These are phyloP conservation scores for Digitonthophagus gazella DNA, from an alignment of 2,888 invertebrate genomes.

Conservation along the genomic window DNA sequence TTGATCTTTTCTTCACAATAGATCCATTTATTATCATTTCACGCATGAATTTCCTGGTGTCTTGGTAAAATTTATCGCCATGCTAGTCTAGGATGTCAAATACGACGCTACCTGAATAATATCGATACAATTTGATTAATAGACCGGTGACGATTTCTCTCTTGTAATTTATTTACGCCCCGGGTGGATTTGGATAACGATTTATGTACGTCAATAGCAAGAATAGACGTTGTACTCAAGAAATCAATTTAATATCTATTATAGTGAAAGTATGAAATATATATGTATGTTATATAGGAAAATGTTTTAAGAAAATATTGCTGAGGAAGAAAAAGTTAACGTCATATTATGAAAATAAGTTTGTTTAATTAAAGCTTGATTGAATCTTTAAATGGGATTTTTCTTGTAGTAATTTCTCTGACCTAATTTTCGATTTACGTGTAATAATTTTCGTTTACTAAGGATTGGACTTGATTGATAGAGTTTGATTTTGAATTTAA, in stretches of 20 bases:
- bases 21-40: not conserved
- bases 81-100: not conserved
- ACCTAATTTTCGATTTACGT: too few species aligned
- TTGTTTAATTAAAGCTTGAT: too few species aligned
- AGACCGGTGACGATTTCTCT: constrained; percentile 21
- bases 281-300: too few species aligned
- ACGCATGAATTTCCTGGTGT: not conserved
- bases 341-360: too few species aligned
- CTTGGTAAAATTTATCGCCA: not conserved
- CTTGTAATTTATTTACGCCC: constrained; percentile 26
- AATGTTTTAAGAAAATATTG: too few species aligned
- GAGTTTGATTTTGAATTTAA: too few species aligned
- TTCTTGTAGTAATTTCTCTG: too few species aligned
- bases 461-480: too few species aligned
- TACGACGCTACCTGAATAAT: constrained; percentile 11
- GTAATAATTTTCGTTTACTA: too few species aligned
- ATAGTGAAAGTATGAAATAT: not conserved
- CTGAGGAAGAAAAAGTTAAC: too few species aligned
- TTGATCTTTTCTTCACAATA: too few species aligned
- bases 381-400: too few species aligned
- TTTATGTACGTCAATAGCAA: constrained; percentile 19
- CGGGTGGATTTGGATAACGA: constrained; percentile 10
- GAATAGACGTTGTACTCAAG: not conserved
- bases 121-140: constrained; percentile 28
- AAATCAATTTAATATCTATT: not conserved